Evolutionary conservation across 2,113 vertebrate genomes (phyloP).

Genomic region (Noctilio leporinus): DNA sequence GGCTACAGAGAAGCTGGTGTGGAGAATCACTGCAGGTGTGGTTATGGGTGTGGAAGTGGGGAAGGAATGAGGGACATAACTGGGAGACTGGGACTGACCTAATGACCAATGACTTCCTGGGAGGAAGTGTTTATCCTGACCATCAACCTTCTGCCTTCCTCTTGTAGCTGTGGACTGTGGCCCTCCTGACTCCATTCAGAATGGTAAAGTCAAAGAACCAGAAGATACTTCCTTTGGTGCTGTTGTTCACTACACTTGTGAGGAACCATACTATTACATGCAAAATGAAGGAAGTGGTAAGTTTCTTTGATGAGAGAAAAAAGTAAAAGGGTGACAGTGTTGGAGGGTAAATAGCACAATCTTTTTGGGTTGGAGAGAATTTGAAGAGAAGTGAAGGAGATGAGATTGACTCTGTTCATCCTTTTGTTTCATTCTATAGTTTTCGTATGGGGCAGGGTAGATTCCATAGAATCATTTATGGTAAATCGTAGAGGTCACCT

Average conservation of each 20-base stretch:
- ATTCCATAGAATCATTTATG: not conserved
- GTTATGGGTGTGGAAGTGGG: not conserved
- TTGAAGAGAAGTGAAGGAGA: not conserved
- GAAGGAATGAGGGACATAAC: not conserved
- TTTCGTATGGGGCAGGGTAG: not conserved
- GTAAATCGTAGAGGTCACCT: not conserved
- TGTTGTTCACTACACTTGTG: slow-evolving; percentile 69
- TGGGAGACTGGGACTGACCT: not conserved
- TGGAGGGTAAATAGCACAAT: not conserved
- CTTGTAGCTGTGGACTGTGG: slow-evolving; percentile 87
- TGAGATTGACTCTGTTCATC: not conserved
- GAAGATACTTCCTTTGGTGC: slow-evolving; percentile 71
- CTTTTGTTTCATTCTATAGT: not conserved
- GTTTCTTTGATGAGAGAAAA: slow-evolving; percentile 1
- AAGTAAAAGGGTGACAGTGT: not conserved
- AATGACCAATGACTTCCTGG: not conserved
- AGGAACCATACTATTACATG: slow-evolving; percentile 76
- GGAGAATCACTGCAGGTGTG: not conserved
- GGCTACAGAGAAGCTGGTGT: not conserved
- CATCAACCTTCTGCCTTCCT: not conserved
- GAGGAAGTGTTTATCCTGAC: not conserved
- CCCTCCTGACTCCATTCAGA: slow-evolving; percentile 64
- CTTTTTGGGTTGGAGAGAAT: not conserved
- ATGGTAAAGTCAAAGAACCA: slow-evolving; percentile 41
- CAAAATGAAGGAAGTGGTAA: slow-evolving; percentile 63